Evolutionary conservation across 2,888 invertebrate species (phyloP).

Genomic region (Diplazon laetatorius): DNA sequence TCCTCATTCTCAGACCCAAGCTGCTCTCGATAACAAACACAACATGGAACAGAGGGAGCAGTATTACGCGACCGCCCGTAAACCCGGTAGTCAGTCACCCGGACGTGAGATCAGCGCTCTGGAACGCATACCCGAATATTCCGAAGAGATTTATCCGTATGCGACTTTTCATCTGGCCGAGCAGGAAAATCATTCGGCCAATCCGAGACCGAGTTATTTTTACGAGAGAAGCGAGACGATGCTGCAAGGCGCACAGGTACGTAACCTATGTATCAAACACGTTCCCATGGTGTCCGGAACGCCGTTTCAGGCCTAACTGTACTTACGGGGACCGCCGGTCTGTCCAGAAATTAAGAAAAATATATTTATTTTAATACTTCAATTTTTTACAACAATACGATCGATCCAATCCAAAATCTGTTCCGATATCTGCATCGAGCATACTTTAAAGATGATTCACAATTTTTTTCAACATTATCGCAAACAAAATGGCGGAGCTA

Average conservation of each 20-base stretch:
- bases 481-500: no score
- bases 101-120: constrained; percentile 81
- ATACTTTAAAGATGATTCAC: no score
- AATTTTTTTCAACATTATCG: no score
- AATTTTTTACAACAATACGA: no score
- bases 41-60: constrained; percentile 84
- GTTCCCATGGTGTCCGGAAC: not conserved
- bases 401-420: no score
- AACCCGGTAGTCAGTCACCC: constrained; percentile 83
- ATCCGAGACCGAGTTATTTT: constrained; percentile 82
- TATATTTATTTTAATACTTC: no score
- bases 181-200: constrained; percentile 84
- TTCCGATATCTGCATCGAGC: no score
- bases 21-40: constrained; percentile 81
- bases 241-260: constrained; percentile 79
- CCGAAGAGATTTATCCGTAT: constrained; percentile 86
- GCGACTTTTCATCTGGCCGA: constrained; percentile 85
- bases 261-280: not conserved
- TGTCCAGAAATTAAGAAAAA: no score
- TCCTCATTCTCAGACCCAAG: constrained; percentile 79
- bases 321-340: no score
- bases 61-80: constrained; percentile 84
- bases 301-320: no score
- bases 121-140: constrained; percentile 85
- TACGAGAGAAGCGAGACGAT: constrained; percentile 81